phyloP scores from a whole-genome alignment of 2,888 invertebrate species.

The Drosophila affinis region DNA sequence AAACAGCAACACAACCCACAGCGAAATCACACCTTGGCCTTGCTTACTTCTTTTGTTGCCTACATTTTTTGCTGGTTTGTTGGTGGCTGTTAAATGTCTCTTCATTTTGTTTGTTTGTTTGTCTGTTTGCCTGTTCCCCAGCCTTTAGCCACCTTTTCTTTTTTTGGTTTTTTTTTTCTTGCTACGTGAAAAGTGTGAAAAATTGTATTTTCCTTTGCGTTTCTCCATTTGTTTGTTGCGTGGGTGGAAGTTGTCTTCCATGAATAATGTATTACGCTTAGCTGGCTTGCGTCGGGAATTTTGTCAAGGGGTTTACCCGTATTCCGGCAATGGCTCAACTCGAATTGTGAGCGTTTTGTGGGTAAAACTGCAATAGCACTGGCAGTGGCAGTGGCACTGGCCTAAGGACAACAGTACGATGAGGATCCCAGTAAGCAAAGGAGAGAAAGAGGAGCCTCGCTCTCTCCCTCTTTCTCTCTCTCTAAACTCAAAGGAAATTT shows the following conservation, averaged over 20 bases:
- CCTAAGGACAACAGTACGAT: background rate
- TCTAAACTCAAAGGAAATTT: background rate
- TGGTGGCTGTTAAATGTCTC: constrained; percentile 3
- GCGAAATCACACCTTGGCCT: constrained; percentile 42
- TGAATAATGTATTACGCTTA: constrained; percentile 70
- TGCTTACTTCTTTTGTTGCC: constrained; percentile 44
- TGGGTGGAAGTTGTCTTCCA: constrained; percentile 51
- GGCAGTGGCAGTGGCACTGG: background rate
- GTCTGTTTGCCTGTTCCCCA: constrained; percentile 16
- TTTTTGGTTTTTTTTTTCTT: constrained; percentile 48
- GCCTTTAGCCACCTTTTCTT: constrained; percentile 39
- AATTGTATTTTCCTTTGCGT: constrained; percentile 49
- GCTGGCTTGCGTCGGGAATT: constrained; percentile 59
- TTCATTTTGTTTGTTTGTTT: constrained; percentile 2
- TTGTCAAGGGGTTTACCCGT: constrained; percentile 55
- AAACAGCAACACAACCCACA: constrained; percentile 8
- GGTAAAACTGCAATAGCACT: background rate
- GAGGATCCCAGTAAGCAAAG: background rate
- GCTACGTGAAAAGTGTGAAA: constrained; percentile 77
- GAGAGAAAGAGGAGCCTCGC: background rate
- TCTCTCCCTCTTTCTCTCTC: background rate
- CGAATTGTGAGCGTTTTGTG: constrained; percentile 21
- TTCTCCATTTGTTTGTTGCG: constrained; percentile 20
- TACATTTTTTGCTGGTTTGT: constrained; percentile 1
- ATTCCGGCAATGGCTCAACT: constrained; percentile 58